These are phyloP conservation scores for Solenopsis fugax DNA, from an alignment of 1,140 invertebrate genomes.

Conservation along the genomic window DNA sequence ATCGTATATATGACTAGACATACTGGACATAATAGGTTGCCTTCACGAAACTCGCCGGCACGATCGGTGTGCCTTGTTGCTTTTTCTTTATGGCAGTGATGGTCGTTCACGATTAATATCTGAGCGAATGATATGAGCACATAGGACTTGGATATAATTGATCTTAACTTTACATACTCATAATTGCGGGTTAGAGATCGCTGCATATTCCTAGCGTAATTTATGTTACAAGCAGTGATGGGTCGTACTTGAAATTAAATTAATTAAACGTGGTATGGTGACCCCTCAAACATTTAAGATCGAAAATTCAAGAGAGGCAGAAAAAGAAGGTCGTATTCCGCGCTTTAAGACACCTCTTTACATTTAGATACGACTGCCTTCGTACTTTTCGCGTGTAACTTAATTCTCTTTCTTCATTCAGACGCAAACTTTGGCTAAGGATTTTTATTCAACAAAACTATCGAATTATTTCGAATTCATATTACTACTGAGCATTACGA, in stretches of 20 bases:
- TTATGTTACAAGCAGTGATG: slow-evolving; percentile 67
- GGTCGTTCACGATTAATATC: slow-evolving; percentile 45
- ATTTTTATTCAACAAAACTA: not conserved
- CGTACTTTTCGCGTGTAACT: not conserved
- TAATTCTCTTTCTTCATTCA: not conserved
- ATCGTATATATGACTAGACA: slow-evolving; percentile 75
- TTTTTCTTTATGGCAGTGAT: slow-evolving; percentile 22
- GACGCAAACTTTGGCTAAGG: not conserved
- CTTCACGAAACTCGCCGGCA: slow-evolving; percentile 61
- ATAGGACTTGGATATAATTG: slow-evolving; percentile 58
- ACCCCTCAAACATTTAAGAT: no score
- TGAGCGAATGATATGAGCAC: slow-evolving; percentile 73
- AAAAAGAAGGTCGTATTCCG: not conserved
- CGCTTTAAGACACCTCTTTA: not conserved
- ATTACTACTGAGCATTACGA: not conserved
- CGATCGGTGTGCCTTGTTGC: slow-evolving; percentile 12
- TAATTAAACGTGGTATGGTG: no score
- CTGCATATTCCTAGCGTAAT: slow-evolving; percentile 68
- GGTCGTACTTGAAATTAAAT: not conserved
- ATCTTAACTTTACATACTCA: slow-evolving; percentile 61
- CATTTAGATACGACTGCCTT: not conserved
- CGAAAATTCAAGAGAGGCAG: no score
- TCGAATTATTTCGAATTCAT: slow-evolving; percentile 1
- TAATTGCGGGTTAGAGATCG: slow-evolving; percentile 57
- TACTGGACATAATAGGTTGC: slow-evolving; percentile 71